Percentiles rank a stretch among this genome's conserved stretches.
These are phyloP conservation scores for Sigmodon hispidus DNA, from an alignment of 2,113 vertebrate species.

Conservation along the genomic window DNA sequence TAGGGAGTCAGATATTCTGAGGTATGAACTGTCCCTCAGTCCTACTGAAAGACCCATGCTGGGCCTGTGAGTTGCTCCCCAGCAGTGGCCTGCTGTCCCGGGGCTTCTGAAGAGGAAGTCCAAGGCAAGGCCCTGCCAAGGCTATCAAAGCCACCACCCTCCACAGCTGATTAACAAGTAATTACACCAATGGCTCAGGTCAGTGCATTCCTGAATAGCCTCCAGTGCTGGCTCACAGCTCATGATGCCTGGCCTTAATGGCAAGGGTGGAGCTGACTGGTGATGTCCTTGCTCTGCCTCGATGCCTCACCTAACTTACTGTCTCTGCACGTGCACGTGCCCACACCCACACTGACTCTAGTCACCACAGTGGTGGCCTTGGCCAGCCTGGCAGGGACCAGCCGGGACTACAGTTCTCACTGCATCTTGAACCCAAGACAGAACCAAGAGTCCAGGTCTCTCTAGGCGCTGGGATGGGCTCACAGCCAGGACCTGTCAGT, in stretches of 20 bases:
- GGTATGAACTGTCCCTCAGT: neutral
- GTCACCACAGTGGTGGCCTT: fast-evolving
- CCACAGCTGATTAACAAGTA: neutral
- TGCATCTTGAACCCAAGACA: neutral
- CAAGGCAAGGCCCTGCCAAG: neutral
- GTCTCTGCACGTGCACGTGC: neutral
- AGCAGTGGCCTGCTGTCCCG: slow-evolving; percentile 38
- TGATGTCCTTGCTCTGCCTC: fast-evolving
- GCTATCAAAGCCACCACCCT: neutral
- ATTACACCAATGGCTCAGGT: neutral
- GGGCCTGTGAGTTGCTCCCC: slow-evolving; percentile 51
- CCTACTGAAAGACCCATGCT: neutral
- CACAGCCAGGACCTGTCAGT: neutral
- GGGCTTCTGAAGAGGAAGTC: slow-evolving; percentile 61
- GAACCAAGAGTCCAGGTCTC: neutral
- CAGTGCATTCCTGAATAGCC: neutral
- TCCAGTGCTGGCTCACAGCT: neutral
- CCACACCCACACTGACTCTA: neutral
- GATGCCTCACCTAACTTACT: neutral
- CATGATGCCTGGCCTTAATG: fast-evolving
- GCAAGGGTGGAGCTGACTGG: neutral
- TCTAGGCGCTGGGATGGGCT: neutral
- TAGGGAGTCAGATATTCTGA: neutral
- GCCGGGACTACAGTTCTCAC: neutral
- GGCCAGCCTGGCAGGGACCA: neutral